Percentiles rank a stretch among this genome's conserved stretches.
Conservation (phyloP, 2,797 vertebrate genomes). For the Gobio occitaniae region DNA sequence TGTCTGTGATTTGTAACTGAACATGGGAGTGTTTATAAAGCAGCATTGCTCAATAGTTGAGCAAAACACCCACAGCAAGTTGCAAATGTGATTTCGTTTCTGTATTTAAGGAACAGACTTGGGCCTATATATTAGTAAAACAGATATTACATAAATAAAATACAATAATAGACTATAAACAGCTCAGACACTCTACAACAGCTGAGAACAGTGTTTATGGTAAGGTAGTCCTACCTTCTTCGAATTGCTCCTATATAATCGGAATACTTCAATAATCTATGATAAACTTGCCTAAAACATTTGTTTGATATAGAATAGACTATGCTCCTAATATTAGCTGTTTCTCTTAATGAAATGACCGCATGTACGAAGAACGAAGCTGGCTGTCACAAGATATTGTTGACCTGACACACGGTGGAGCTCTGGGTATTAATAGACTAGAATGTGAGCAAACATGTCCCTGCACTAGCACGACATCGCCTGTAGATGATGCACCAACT, state of each 20-base stretch:
- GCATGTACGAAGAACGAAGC: slow-evolving; percentile 44
- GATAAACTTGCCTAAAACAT: not conserved
- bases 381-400: slow-evolving; percentile 67
- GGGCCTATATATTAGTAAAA: not conserved
- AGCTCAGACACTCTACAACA: not conserved
- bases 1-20: not conserved
- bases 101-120: not conserved
- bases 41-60: not conserved
- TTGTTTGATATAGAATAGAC: not conserved
- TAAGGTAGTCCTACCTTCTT: slow-evolving; percentile 52
- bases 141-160: not conserved
- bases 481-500: slow-evolving; percentile 56
- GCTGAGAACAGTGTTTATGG: not conserved
- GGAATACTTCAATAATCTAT: not conserved
- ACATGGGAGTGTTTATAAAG: not conserved
- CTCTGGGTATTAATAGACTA: slow-evolving; percentile 76
- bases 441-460: slow-evolving; percentile 69
- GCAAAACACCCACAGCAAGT: not conserved
- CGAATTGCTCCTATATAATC: not conserved
- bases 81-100: not conserved
- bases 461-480: slow-evolving; percentile 36
- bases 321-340: not conserved
- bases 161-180: slow-evolving; percentile 21
- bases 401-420: slow-evolving; percentile 59
- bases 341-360: slow-evolving; percentile 3